Evolutionary conservation across 2,797 vertebrate species (phyloP).

Genomic region (Borostomias antarcticus): DNA sequence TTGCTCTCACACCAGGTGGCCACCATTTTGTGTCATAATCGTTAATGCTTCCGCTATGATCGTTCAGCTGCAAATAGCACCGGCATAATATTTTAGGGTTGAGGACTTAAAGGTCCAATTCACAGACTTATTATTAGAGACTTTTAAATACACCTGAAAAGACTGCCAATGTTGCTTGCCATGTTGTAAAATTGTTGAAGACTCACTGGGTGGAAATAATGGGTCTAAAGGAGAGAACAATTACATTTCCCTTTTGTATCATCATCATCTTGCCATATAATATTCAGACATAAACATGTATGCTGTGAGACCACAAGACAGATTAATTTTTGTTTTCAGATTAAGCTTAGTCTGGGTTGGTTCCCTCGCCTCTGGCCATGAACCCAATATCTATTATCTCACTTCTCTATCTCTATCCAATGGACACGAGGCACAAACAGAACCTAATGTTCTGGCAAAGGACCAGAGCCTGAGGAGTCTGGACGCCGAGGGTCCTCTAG

Average conservation of each 20-base stretch:
- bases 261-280: no score
- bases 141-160: no score
- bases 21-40: background rate
- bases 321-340: no score
- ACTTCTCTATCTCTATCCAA: constrained; percentile 49
- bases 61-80: background rate
- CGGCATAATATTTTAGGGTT: background rate
- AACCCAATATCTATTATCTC: constrained; percentile 38
- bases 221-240: no score
- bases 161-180: background rate
- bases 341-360: constrained; percentile 38
- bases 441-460: constrained; percentile 36
- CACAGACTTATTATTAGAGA: no score
- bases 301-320: no score
- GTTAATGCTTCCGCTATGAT: background rate
- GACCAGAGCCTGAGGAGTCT: constrained; percentile 36
- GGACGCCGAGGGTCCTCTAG: constrained; percentile 44
- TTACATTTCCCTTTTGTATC: no score
- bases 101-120: background rate
- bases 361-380: constrained; percentile 42
- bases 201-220: background rate
- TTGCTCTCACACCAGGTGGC: background rate
- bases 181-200: background rate
- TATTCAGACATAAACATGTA: no score
- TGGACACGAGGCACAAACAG: constrained; percentile 38